Evolutionary conservation across 2,113 vertebrate genomes (phyloP).

Genomic region (Calyptomena viridis): DNA sequence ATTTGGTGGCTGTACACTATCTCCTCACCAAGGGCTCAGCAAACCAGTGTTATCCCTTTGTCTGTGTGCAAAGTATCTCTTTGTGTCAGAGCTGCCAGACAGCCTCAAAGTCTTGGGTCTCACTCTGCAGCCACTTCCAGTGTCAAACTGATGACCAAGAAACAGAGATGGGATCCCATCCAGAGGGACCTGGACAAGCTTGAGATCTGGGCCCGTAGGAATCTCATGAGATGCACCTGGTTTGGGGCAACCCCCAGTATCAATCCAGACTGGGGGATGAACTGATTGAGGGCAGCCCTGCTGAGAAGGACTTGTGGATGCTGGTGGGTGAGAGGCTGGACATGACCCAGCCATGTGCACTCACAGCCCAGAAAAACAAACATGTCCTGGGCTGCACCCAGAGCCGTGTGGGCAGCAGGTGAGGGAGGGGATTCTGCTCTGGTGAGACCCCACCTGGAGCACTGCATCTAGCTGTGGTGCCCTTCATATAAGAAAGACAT

Average conservation of each 20-base stretch:
- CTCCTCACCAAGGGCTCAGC: not conserved
- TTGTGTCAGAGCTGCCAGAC: not conserved
- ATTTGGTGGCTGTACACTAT: not conserved
- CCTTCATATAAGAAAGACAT: not conserved
- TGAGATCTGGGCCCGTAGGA: fast-evolving
- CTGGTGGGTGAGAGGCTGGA: not conserved
- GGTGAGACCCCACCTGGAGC: not conserved
- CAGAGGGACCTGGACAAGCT: not conserved
- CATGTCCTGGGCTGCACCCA: not conserved
- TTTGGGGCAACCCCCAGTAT: fast-evolving
- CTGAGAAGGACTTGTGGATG: not conserved
- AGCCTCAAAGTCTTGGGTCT: not conserved
- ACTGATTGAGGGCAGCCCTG: not conserved
- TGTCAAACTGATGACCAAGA: not conserved
- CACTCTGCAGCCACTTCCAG: fast-evolving
- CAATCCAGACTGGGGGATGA: not conserved
- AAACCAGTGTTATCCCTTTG: not conserved
- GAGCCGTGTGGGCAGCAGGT: not conserved
- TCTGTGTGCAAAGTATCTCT: not conserved
- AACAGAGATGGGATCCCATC: not conserved
- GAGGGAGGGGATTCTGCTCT: not conserved
- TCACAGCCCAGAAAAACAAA: not conserved
- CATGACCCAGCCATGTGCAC: not conserved
- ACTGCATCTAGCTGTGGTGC: not conserved
- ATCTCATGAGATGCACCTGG: not conserved